Conservation (phyloP, 1,140 invertebrate genomes). For the Lysiphlebus fabarum region DNA sequence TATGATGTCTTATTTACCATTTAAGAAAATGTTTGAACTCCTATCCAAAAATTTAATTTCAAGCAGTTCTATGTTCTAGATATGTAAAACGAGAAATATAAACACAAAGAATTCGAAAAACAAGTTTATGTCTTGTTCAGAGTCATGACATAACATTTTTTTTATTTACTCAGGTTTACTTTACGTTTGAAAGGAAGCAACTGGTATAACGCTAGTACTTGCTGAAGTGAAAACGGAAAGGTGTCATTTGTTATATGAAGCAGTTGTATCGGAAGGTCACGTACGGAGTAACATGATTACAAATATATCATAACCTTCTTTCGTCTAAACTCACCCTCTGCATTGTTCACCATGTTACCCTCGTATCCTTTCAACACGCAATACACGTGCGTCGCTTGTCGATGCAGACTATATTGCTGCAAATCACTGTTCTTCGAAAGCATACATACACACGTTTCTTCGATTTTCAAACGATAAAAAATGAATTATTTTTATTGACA, state of each 20-base stretch:
- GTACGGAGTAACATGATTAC: conserved; percentile 49
- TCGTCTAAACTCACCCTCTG: conserved; percentile 10
- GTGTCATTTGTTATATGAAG: conserved; percentile 42
- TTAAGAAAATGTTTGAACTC: too few species aligned
- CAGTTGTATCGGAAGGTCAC: conserved; percentile 51
- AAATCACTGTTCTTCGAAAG: conserved; percentile 36
- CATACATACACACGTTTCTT: too few species aligned
- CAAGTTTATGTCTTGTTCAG: too few species aligned
- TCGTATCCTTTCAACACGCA: conserved; percentile 32
- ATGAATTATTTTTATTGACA: too few species aligned
- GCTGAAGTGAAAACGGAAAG: neutral
- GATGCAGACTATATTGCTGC: conserved; percentile 43
- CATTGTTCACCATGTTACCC: neutral
- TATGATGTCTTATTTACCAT: too few species aligned
- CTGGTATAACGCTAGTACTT: too few species aligned
- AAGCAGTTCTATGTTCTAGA: too few species aligned
- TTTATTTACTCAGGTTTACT: too few species aligned
- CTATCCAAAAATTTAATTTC: too few species aligned
- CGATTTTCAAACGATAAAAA: too few species aligned
- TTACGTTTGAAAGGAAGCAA: too few species aligned
- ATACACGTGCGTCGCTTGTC: conserved; percentile 51
- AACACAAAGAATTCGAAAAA: conserved; percentile 4
- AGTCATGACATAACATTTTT: too few species aligned
- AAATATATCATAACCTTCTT: conserved; percentile 51
- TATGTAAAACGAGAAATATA: conserved; percentile 25